Percentiles rank a stretch among this genome's conserved stretches.
phyloP scores from a whole-genome alignment of 2,888 invertebrate genomes.

The Stenodera caucasica region DNA sequence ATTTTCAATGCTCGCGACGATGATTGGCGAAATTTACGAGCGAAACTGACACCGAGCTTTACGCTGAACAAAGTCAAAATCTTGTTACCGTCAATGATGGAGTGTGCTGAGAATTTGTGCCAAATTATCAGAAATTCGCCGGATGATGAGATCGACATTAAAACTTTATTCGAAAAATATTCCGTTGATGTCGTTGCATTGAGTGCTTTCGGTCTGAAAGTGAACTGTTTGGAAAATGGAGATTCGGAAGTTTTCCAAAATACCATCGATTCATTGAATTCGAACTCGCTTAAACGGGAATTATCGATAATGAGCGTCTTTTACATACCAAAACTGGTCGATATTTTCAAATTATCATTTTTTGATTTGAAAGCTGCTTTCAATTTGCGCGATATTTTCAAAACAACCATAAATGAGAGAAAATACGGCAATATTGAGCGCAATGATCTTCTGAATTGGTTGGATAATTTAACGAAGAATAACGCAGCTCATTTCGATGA shows the following conservation, averaged over 20 bases:
- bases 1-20: constrained; percentile 54
- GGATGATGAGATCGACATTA: constrained; percentile 8
- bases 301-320: constrained; percentile 30
- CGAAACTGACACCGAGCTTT: constrained; percentile 58
- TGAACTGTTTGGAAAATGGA: constrained; percentile 44
- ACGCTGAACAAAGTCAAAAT: constrained; percentile 59
- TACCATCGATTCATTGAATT: constrained; percentile 41
- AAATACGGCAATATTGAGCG: constrained; percentile 10
- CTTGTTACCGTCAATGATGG: constrained; percentile 56
- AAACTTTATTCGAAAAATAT: constrained; percentile 14
- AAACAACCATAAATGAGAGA: constrained; percentile 12
- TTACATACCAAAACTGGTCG: constrained; percentile 33
- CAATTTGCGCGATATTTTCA: constrained; percentile 36
- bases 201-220: constrained; percentile 52
- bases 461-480: constrained; percentile 12
- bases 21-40: constrained; percentile 58
- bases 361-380: constrained; percentile 36
- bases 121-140: constrained; percentile 27
- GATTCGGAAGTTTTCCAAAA: constrained; percentile 44
- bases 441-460: constrained; percentile 15
- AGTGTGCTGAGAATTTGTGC: constrained; percentile 46
- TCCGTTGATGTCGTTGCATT: constrained; percentile 49
- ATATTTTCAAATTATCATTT: constrained; percentile 35
- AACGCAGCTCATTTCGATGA: constrained; percentile 10
- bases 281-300: constrained; percentile 31